Conservation (phyloP, 2,888 invertebrate species). For the Silvanus unidentatus region DNA sequence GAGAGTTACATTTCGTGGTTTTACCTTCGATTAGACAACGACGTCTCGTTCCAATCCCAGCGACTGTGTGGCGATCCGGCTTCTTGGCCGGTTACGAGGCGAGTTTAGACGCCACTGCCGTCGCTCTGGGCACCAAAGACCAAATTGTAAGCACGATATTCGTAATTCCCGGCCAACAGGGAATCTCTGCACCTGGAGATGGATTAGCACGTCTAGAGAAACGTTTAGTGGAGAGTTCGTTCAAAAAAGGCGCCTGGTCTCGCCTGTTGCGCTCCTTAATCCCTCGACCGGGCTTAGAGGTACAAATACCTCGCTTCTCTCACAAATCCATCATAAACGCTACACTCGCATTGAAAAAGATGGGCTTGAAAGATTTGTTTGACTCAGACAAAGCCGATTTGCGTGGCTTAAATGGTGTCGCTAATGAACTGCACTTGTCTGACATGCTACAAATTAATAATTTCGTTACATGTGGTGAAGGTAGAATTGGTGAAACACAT, state of each 20-base stretch:
- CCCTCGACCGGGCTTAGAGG: constrained; percentile 70
- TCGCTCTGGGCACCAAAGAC: constrained; percentile 66
- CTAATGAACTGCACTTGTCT: constrained; percentile 74
- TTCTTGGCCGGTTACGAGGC: constrained; percentile 84
- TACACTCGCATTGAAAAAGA: constrained; percentile 67
- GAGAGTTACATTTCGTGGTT: constrained; percentile 82
- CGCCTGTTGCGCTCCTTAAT: constrained; percentile 66
- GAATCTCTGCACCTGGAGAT: constrained; percentile 71
- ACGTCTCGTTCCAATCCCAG: constrained; percentile 76
- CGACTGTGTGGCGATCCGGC: constrained; percentile 68
- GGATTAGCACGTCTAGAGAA: constrained; percentile 70
- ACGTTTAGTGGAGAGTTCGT: constrained; percentile 60
- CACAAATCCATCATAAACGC: constrained; percentile 78
- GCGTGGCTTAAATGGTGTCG: constrained; percentile 72
- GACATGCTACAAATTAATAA: constrained; percentile 78
- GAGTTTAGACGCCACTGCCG: constrained; percentile 75
- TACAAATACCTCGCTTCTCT: constrained; percentile 78
- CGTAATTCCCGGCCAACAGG: constrained; percentile 81
- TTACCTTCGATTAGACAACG: constrained; percentile 73
- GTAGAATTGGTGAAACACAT: constrained; percentile 64
- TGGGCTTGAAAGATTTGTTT: constrained; percentile 79
- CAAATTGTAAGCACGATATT: constrained; percentile 73
- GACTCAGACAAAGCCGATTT: constrained; percentile 71
- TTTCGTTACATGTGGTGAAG: constrained; percentile 77
- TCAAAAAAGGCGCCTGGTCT: constrained; percentile 66